phyloP scores from a whole-genome alignment of 2,113 vertebrate species.

The Dipodomys spectabilis region DNA sequence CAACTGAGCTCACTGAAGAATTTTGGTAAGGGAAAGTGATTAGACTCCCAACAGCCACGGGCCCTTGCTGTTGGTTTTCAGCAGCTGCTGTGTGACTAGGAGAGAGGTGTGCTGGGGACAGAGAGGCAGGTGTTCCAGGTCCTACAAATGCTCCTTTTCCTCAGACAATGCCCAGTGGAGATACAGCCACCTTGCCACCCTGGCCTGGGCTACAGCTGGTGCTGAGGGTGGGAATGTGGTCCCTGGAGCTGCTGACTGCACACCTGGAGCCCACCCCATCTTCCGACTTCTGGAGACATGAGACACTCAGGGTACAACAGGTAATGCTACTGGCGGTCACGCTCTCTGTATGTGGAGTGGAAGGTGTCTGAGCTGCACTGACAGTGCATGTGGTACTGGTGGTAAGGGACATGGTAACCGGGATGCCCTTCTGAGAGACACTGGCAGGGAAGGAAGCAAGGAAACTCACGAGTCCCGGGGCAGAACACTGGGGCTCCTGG shows the following conservation, averaged over 20 bases:
- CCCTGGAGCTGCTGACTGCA: neutral
- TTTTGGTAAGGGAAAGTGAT: neutral
- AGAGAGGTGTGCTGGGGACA: neutral
- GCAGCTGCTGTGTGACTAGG: neutral
- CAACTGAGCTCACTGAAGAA: slow-evolving; percentile 28
- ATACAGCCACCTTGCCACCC: neutral
- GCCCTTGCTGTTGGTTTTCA: neutral
- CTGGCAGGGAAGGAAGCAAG: neutral
- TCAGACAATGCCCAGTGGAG: neutral
- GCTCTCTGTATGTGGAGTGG: neutral
- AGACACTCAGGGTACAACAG: neutral
- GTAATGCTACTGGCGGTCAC: neutral
- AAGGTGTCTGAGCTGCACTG: neutral
- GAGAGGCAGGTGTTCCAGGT: neutral
- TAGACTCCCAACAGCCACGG: neutral
- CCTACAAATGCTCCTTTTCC: neutral
- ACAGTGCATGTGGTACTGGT: neutral
- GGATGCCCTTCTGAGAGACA: neutral
- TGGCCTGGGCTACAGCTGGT: neutral
- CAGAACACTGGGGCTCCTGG: neutral
- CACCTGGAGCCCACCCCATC: neutral
- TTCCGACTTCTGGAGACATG: neutral
- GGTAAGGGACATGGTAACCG: neutral
- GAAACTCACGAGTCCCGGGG: neutral
- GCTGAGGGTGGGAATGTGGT: neutral